Conservation (phyloP, 2,797 vertebrate genomes). For the Poeciliopsis paucimaculata region DNA sequence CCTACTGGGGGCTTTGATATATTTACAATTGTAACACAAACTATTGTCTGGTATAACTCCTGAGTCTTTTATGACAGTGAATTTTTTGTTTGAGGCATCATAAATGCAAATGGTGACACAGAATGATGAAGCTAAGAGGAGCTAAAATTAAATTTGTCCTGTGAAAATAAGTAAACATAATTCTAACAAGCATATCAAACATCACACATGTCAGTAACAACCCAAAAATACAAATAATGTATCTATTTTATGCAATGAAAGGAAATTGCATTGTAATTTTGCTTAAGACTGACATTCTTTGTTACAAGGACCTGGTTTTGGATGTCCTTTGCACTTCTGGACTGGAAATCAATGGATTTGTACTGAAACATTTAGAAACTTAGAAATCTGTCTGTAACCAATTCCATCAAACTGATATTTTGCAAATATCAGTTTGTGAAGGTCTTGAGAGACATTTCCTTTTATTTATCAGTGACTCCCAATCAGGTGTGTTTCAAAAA, state of each 20-base stretch:
- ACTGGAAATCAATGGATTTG: not conserved
- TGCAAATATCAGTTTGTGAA: not conserved
- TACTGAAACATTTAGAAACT: not conserved
- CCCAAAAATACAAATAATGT: not conserved
- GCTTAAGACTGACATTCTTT: not conserved
- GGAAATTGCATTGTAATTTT: not conserved
- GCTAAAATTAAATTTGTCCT: not conserved
- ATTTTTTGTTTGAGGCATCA: conserved; percentile 24
- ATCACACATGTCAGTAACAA: not conserved
- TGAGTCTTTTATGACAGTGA: conserved; percentile 1
- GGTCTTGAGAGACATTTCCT: not conserved
- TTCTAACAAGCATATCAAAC: not conserved
- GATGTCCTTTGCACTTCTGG: not conserved
- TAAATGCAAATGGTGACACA: not conserved
- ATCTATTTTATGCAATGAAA: not conserved
- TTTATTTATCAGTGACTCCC: not conserved
- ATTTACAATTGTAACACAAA: conserved; percentile 36
- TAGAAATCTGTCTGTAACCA: not conserved
- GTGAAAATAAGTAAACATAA: not conserved
- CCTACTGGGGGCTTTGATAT: conserved; percentile 42
- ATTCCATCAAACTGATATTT: not conserved
- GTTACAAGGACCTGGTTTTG: not conserved
- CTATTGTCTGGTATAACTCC: conserved; percentile 21
- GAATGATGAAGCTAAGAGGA: not conserved
- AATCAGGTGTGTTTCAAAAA: not conserved